Evolutionary conservation across 2,888 invertebrate genomes (phyloP), one percentile per base, ranked within the genome.

Genomic region (Stratiomys singularior): DNA sequence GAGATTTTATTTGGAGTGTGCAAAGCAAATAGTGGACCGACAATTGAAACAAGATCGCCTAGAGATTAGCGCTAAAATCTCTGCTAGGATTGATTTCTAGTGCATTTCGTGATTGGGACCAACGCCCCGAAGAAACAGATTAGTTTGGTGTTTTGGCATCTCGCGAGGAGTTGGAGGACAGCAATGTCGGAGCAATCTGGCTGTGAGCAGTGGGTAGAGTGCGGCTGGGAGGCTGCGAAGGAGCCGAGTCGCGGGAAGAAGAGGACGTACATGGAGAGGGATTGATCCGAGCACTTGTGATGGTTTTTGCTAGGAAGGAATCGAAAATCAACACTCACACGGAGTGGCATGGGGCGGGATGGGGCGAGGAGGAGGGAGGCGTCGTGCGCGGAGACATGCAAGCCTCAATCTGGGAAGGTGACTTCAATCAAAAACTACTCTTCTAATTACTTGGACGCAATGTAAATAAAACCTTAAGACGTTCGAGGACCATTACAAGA

Each of bases 351-450:
- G 37, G 37, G 5, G 52, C 52, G 52, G 15, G 52, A 18, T 52
- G 52, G 52, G 13, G 9, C 66, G 18, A 21, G 15, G 37, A 5
- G 28, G 28, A 18, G n/a, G 64, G 4, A 23, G 11, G 44, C n/a
- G 21, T 23, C 21, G 46, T 5, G 37, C 37, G 69, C 28, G 21
- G 21, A 18, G 18, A 21, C 47, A 44, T 13, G 67, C 67, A 44
- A n/a, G 46, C 21, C 52, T 15, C 69, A 44, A 21, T 58, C 74
- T 60, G 74, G 37, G 74, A 74, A 60, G 74, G 74, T 74, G 74
- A 74, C 58, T 74, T 74, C 74, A 74, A 74, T 74, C 74, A 74
- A 74, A 74, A 74, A 74, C 74, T 52, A 74, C 74, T 74, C 74
- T 74, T 74, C 74, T 74, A 74, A 74, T 74, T 74, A 74, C 74